Evolutionary conservation across 2,113 vertebrate species (phyloP).

Genomic region (Chloropsis hardwickii): DNA sequence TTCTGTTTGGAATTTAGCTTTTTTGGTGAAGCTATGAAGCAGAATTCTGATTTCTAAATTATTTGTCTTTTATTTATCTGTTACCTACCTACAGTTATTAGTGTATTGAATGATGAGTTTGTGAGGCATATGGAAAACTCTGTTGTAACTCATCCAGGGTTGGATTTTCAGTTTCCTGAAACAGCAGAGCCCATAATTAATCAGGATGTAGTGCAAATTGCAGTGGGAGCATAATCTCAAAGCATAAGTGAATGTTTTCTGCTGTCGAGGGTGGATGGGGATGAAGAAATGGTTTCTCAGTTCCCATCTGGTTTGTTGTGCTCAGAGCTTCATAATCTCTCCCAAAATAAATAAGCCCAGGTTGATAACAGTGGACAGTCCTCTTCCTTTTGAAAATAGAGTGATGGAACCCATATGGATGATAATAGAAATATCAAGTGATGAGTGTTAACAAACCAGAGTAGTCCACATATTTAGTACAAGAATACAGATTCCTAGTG

Average conservation of each 20-base stretch:
- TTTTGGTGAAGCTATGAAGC: neutral
- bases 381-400: neutral
- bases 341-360: neutral
- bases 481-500: neutral
- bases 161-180: slow-evolving; percentile 18
- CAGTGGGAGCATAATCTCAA: neutral
- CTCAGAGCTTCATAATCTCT: slow-evolving; percentile 12
- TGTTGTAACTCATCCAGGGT: neutral
- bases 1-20: neutral
- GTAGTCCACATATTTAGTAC: neutral
- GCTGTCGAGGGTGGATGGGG: neutral
- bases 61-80: neutral
- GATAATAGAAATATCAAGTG: neutral
- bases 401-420: neutral
- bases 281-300: neutral
- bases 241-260: neutral
- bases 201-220: neutral
- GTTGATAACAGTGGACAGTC: neutral
- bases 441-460: neutral
- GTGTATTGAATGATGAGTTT: neutral
- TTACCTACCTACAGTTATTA: neutral
- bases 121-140: neutral
- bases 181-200: neutral
- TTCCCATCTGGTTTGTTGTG: neutral
- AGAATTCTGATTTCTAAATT: neutral